Base-by-base conservation (phyloP, 2,888 invertebrate genomes). In the Shargacucullia verbasci region DNA sequence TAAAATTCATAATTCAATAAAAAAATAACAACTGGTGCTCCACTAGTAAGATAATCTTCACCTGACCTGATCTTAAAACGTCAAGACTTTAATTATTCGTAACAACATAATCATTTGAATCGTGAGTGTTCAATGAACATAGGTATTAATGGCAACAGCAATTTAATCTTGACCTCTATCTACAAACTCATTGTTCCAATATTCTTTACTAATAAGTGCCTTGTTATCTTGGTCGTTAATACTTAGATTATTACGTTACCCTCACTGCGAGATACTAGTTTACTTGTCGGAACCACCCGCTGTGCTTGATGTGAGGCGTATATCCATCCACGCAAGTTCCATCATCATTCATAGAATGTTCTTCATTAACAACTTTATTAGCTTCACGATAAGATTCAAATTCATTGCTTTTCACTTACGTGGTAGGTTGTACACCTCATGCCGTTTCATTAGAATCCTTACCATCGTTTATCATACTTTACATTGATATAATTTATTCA, bases 381-480 rank as follows among this genome's bases (percentile, higher is more conserved):
- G 64, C 64, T 60, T 10, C 39, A 48, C 1, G 11, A 65, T 78
- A 81, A 68, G 80, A 66, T 76, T 77, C 74, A 76, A 58, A 58
- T 43, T 79, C 54, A 60, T 69, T 15, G 48, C 35, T 45, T 60
- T 50, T 53, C 68, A 82, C 84, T 80, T 84, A 65, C 54, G 77
- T 78, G 77, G 77, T 79, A 75, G 76, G 79, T 78, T 87, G 87
- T 90, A 87, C 80, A 80, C 82, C 85, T 84, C 88, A 87, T 85
- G 85, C 85, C 84, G 88, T 89, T 91, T 88, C 90, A 92, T 92
- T 93, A 92, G 88, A 85, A 89, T 86, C 84, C 86, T 86, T 86
- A 90, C 87, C 72, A 91, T 91, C 92, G 86, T 94, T 92, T 90
- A 92, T 94, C 93, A 94, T 92, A 92, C 87, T 92, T 92, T 90